Evolutionary conservation across 2,797 vertebrate species (phyloP).

Genomic region (Monodelphis domestica): DNA sequence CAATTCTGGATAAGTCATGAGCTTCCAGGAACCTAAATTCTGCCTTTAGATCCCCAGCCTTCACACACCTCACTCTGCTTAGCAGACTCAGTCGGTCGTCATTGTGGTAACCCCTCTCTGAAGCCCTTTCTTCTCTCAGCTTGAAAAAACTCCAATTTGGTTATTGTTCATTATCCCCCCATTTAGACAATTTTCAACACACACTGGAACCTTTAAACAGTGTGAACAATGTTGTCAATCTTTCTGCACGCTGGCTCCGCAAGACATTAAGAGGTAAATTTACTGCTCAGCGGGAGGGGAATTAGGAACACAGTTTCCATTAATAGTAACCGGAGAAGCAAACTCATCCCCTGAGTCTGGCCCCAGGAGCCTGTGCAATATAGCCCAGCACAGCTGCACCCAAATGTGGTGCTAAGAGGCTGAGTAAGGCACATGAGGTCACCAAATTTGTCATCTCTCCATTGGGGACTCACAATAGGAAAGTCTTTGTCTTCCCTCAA

Average conservation of each 20-base stretch:
- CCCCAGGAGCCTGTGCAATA: background rate
- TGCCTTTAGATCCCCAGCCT: background rate
- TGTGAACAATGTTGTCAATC: slow-evolving; percentile 74
- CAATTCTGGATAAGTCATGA: background rate
- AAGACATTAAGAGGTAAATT: slow-evolving; percentile 68
- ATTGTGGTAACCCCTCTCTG: slow-evolving; percentile 23
- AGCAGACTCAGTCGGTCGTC: background rate
- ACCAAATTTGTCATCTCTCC: background rate
- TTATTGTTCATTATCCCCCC: slow-evolving; percentile 71
- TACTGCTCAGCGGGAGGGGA: slow-evolving; percentile 48
- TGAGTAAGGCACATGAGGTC: background rate
- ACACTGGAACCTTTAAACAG: slow-evolving; percentile 70
- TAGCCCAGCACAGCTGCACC: slow-evolving; percentile 25
- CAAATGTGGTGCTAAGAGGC: background rate
- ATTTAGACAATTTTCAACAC: slow-evolving; percentile 75
- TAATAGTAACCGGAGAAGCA: slow-evolving; percentile 57
- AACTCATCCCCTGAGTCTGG: slow-evolving; percentile 29
- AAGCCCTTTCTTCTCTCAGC: slow-evolving; percentile 58
- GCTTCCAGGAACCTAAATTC: background rate
- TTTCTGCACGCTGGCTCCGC: slow-evolving; percentile 50
- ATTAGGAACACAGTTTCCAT: slow-evolving; percentile 62
- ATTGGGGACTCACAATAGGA: background rate
- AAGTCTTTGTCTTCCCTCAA: background rate
- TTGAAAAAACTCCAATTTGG: slow-evolving; percentile 64
- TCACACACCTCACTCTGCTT: background rate